These are phyloP conservation scores for Ypsolopha sequella DNA, from an alignment of 2,888 invertebrate genomes.

Conservation along the genomic window DNA sequence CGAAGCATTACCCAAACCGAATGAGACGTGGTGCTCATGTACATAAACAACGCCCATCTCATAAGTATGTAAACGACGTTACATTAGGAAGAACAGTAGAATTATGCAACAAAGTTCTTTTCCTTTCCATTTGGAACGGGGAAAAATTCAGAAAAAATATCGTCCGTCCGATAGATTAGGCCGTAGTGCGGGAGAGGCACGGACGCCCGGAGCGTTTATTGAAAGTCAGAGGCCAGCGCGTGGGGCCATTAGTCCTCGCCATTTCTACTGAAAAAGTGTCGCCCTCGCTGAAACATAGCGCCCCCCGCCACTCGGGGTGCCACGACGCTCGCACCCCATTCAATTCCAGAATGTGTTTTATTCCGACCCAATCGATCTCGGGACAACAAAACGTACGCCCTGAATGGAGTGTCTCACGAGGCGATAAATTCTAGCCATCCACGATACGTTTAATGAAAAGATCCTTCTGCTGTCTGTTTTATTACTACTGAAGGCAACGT, in stretches of 20 bases:
- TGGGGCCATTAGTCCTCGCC: conserved; percentile 56
- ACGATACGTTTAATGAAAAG: conserved; percentile 64
- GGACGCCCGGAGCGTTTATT: conserved; percentile 46
- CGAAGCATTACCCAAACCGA: background rate
- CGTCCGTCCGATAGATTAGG: conserved; percentile 36
- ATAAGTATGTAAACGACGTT: conserved; percentile 1
- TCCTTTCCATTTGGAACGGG: background rate
- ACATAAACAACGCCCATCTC: background rate
- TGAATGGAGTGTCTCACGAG: conserved; percentile 59
- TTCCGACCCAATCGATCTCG: conserved; percentile 62
- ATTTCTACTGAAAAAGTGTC: conserved; percentile 57
- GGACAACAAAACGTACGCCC: conserved; percentile 58
- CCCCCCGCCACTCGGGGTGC: conserved; percentile 11
- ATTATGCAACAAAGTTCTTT: background rate
- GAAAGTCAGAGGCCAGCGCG: conserved; percentile 56
- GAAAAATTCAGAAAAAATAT: conserved; percentile 13
- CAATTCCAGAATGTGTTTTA: conserved; percentile 66
- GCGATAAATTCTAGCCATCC: conserved; percentile 57
- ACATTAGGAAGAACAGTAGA: background rate
- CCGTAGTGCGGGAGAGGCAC: conserved; percentile 23
- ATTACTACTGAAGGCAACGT: conserved; percentile 30
- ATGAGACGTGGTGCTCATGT: no score
- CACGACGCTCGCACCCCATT: conserved; percentile 36
- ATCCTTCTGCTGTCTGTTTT: conserved; percentile 47
- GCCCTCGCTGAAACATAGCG: conserved; percentile 59